A percentile compares a stretch with the other conserved stretches of the same genome.
phyloP scores from a whole-genome alignment of 2,113 vertebrate species.

The Phyllopteryx taeniolatus region DNA sequence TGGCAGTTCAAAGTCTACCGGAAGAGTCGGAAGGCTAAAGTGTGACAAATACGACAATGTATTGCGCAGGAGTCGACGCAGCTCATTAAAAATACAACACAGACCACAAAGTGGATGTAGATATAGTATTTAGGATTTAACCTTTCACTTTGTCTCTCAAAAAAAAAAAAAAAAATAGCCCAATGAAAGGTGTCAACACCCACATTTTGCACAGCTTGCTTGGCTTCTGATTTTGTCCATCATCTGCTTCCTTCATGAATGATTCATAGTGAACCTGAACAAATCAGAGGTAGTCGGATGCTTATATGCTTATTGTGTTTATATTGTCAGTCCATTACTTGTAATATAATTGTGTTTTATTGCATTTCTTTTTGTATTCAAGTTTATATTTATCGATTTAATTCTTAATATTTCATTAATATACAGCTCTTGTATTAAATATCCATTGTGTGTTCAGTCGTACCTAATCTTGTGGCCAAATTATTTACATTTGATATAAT shows the following conservation, averaged over 20 bases:
- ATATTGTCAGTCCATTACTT: background rate
- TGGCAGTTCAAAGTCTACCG: background rate
- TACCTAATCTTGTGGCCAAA: no score
- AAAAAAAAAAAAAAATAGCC: no score
- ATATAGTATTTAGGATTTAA: conserved; percentile 35
- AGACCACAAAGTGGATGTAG: background rate
- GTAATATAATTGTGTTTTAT: background rate
- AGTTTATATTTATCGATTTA: no score
- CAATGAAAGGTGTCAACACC: no score
- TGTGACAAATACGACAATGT: background rate
- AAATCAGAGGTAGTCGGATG: background rate
- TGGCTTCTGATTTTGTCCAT: background rate
- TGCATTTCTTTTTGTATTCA: no score
- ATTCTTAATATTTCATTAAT: no score
- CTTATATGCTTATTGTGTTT: background rate
- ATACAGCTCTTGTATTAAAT: no score
- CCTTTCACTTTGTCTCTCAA: conserved; percentile 1
- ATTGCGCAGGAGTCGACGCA: conserved; percentile 8
- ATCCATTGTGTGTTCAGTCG: no score
- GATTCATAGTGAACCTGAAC: background rate
- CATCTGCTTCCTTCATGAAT: background rate
- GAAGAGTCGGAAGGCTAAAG: background rate
- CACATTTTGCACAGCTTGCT: background rate
- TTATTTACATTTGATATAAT: no score
- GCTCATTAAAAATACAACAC: background rate